Evolutionary conservation across 2,113 vertebrate genomes (phyloP).

Genomic region (Globicephala melas): DNA sequence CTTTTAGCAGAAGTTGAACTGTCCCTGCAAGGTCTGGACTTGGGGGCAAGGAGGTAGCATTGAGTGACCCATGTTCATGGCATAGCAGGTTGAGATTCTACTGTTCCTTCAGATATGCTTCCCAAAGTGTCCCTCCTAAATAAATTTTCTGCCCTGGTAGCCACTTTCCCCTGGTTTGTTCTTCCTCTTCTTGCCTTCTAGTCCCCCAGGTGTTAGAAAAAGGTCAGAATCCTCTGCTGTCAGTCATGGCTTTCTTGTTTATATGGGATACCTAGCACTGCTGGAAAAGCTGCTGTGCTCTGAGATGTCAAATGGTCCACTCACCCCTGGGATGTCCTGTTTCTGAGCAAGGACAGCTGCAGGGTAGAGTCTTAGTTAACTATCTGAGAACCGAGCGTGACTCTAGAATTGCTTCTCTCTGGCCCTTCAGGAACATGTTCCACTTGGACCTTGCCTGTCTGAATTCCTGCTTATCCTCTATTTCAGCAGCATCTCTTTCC

Average conservation of each 20-base stretch:
- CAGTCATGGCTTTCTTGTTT: not conserved
- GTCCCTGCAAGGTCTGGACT: not conserved
- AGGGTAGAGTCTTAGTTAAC: not conserved
- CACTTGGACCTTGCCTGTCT: not conserved
- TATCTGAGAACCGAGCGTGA: not conserved
- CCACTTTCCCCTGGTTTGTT: not conserved
- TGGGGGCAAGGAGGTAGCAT: not conserved
- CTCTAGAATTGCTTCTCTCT: not conserved
- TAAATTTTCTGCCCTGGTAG: not conserved
- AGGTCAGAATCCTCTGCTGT: not conserved
- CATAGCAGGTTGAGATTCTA: not conserved
- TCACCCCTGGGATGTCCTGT: rapidly evolving
- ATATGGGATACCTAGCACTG: not conserved
- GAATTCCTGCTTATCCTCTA: not conserved
- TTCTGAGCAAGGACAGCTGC: not conserved
- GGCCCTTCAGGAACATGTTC: not conserved
- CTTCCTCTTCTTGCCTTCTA: not conserved
- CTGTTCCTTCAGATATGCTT: not conserved
- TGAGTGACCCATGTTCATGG: not conserved
- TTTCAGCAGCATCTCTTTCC: not conserved
- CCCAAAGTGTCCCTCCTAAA: not conserved
- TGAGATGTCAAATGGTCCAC: not conserved
- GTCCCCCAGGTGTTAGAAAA: not conserved
- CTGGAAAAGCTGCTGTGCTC: not conserved
- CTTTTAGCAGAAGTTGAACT: not conserved